Evolutionary conservation across 2,888 invertebrate genomes (phyloP), one percentile per base, ranked within the genome.

Genomic region (Hypsopygia costalis): DNA sequence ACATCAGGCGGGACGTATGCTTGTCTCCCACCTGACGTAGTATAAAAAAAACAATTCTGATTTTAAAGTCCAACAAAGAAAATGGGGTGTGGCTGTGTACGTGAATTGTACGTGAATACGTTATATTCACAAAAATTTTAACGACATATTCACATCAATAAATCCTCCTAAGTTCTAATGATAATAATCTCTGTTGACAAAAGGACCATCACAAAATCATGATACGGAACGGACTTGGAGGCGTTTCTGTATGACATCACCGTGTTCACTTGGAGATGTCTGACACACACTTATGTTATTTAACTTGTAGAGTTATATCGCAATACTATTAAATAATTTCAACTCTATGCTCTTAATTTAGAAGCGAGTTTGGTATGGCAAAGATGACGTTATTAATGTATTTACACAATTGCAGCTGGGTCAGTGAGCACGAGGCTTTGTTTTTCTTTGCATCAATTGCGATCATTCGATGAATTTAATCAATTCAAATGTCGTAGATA

Each of bases 191-290:
- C 4, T 16, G 16, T 16, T 16, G 16, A 16, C 16, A 16, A 16
- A 16, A 16, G 16, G 4, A 3, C 16, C 16, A 16, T 16, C 16
- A 16, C 9, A 8, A 6, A 9, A 1, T n/a, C 11, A 12, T 16
- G 28, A 55, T 47, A 44, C 44, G 34, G 42, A 35, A 49, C 47
- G 46, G 40, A 59, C 53, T 45, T 47, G 75, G 70, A 55, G 69
- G 74, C 64, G 76, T 62, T 58, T 62, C 52, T 55, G 40, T 47
- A 70, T 81, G 82, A 82, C 77, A 81, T 81, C 83, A 82, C 47
- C 62, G 33, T 71, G 55, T 74, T 76, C 71, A 64, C 71, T 55
- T 48, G 50, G 45, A 44, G 41, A 41, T 43, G 55, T 58, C 27
- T 27, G 38, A 11, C 43, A 53, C 43, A 60, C 56, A 48, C 52